A percentile compares a stretch with the other conserved stretches of the same genome.
These are phyloP conservation scores for Rhynchonycteris naso DNA, from an alignment of 2,797 vertebrate species.

Conservation along the genomic window DNA sequence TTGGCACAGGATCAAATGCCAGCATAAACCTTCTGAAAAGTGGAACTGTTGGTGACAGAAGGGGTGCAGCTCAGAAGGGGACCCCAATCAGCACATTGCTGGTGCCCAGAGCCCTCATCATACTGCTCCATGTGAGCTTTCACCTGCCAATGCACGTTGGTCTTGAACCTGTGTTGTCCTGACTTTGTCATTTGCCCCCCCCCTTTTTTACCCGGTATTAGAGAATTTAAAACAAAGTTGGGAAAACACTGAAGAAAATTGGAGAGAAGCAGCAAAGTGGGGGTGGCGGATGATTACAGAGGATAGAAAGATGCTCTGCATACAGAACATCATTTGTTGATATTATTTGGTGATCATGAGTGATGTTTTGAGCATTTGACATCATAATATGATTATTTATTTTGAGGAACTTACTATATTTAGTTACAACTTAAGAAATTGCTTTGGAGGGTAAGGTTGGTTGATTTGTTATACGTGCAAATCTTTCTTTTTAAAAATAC, in stretches of 20 bases:
- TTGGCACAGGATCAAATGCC: background rate
- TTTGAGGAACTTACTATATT: background rate
- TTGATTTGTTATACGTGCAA: background rate
- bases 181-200: background rate
- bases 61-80: too few species aligned
- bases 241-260: background rate
- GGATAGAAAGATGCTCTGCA: background rate
- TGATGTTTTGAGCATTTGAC: background rate
- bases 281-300: background rate
- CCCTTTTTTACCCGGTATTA: background rate
- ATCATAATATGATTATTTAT: background rate
- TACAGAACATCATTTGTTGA: background rate
- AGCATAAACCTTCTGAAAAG: background rate
- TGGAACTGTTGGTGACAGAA: background rate
- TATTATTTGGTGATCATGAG: background rate
- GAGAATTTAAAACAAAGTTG: background rate
- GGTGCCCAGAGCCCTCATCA: background rate
- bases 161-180: background rate
- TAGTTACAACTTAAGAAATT: background rate
- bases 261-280: background rate
- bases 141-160: rapidly evolving
- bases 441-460: too few species aligned
- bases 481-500: background rate
- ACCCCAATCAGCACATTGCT: rapidly evolving
- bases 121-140: background rate